Evolutionary conservation across 2,797 vertebrate genomes (phyloP).

Genomic region (Apogon talboti): DNA sequence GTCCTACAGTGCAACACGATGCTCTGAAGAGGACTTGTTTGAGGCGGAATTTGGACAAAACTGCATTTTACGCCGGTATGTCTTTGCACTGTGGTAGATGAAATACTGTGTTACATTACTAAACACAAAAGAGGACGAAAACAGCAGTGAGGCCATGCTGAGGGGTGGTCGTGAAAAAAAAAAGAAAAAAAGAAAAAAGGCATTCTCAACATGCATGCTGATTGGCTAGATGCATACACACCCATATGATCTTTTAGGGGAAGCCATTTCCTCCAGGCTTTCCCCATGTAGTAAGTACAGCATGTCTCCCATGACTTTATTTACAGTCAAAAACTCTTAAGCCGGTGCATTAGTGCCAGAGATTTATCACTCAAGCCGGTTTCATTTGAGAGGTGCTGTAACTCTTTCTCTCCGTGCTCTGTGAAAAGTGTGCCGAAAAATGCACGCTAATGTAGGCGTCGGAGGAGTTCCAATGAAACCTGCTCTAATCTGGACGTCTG

Average conservation of each 20-base stretch:
- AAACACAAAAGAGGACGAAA: conserved; percentile 22
- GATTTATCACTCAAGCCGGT: conserved; percentile 80
- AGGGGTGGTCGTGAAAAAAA: conserved; percentile 10
- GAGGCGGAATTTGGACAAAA: neutral
- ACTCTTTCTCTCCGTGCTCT: conserved; percentile 70
- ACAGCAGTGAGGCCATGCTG: conserved; percentile 19
- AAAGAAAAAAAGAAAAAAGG: neutral
- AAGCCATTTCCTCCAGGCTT: conserved; percentile 68
- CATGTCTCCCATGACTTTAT: conserved; percentile 79
- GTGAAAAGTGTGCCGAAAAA: conserved; percentile 79
- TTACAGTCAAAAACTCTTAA: conserved; percentile 80
- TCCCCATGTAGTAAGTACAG: conserved; percentile 67
- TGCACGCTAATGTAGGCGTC: conserved; percentile 68
- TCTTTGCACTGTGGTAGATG: conserved; percentile 24
- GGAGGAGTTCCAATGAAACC: conserved; percentile 69
- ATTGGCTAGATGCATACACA: conserved; percentile 71
- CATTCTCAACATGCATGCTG: conserved; percentile 39
- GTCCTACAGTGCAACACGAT: conserved; percentile 3
- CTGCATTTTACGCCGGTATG: neutral
- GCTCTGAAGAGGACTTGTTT: neutral
- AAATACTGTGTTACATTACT: conserved; percentile 27
- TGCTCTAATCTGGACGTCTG: conserved; percentile 62
- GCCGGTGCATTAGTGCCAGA: conserved; percentile 73
- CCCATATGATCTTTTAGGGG: conserved; percentile 59
- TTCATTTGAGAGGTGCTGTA: conserved; percentile 79